A percentile compares a stretch with the other conserved stretches of the same genome.
These are phyloP conservation scores for Isoperla grammatica DNA, from an alignment of 2,888 invertebrate genomes.

Conservation along the genomic window DNA sequence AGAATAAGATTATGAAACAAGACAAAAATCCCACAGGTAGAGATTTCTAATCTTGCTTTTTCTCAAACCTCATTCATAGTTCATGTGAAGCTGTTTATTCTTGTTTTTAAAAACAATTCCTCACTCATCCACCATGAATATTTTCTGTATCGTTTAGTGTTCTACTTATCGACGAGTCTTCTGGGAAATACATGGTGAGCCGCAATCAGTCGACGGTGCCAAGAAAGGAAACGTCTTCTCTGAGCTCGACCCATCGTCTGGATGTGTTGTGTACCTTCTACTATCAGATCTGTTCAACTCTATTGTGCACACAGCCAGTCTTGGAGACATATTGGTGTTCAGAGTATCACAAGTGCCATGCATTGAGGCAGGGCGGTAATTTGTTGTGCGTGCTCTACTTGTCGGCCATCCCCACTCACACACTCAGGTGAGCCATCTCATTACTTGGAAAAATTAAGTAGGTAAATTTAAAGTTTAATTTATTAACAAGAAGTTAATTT, in stretches of 20 bases:
- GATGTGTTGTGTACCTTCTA: conserved; percentile 72
- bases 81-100: too few species aligned
- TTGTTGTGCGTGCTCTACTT: conserved; percentile 69
- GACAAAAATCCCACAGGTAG: too few species aligned
- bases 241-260: conserved; percentile 59
- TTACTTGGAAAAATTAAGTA: neutral
- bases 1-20: too few species aligned
- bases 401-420: conserved; percentile 66
- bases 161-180: conserved; percentile 58
- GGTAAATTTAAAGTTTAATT: too few species aligned
- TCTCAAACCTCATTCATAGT: too few species aligned
- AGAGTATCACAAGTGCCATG: conserved; percentile 82
- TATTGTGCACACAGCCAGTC: conserved; percentile 13
- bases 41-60: too few species aligned
- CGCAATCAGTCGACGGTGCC: conserved; percentile 47
- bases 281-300: conserved; percentile 49
- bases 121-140: too few species aligned
- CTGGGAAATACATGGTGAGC: conserved; percentile 65
- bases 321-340: conserved; percentile 76
- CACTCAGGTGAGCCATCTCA: conserved; percentile 56
- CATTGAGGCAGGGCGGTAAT: conserved; percentile 58
- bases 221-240: conserved; percentile 42
- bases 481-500: too few species aligned
- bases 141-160: conserved; percentile 47
- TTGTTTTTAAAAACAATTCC: too few species aligned